Evolutionary conservation across 2,888 invertebrate species (phyloP).

Genomic region (Pristionchus japonicus): DNA sequence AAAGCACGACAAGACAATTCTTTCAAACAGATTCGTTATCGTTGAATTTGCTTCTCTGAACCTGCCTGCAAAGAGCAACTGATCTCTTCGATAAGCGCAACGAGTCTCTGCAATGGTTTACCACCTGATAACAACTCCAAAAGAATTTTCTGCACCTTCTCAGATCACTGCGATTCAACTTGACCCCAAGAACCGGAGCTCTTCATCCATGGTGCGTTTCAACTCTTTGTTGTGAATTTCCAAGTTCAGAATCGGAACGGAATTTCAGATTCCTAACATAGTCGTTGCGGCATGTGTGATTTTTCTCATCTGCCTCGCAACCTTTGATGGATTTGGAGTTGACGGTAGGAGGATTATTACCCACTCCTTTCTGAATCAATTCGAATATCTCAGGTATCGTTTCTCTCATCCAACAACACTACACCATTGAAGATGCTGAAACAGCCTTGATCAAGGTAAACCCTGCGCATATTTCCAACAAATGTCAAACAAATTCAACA

Average conservation of each 20-base stretch:
- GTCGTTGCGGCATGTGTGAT: not conserved
- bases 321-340: not conserved
- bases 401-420: not conserved
- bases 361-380: not conserved
- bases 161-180: not conserved
- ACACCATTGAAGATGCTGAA: not conserved
- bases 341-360: not conserved
- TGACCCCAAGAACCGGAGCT: not conserved
- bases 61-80: too few species aligned
- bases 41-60: too few species aligned
- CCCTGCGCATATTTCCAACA: too few species aligned
- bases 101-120: too few species aligned
- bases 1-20: too few species aligned
- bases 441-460: not conserved
- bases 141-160: too few species aligned
- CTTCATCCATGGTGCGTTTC: not conserved
- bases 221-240: not conserved
- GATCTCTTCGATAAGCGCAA: too few species aligned
- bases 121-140: too few species aligned
- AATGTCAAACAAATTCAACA: not conserved
- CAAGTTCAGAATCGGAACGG: too few species aligned
- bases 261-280: not conserved
- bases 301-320: not conserved
- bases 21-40: too few species aligned
- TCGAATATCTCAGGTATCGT: not conserved